Conservation (phyloP, 2,888 invertebrate genomes). For the Synergus japonicus region DNA sequence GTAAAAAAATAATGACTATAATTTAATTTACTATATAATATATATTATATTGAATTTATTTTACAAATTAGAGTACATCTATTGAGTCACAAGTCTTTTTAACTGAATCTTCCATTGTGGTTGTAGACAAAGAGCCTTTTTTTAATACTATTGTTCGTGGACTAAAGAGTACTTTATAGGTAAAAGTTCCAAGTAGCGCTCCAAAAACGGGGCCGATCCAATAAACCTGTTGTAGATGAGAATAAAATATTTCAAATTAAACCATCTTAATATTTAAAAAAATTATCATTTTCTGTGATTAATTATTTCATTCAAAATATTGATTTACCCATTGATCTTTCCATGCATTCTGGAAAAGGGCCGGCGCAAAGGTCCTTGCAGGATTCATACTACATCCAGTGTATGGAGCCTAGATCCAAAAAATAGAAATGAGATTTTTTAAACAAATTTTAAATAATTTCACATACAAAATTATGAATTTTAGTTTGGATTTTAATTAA, state of each 20-base stretch:
- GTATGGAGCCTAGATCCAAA: constrained; percentile 81
- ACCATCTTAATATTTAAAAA: no score
- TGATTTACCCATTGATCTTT: constrained; percentile 82
- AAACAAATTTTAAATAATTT: not conserved
- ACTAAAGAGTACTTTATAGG: constrained; percentile 74
- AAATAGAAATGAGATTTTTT: not conserved
- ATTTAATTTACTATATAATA: not conserved
- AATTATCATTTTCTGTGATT: no score
- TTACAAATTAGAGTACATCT: not conserved
- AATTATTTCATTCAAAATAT: not conserved
- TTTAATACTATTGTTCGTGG: not conserved
- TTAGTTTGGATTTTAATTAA: constrained; percentile 48
- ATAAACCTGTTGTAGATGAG: constrained; percentile 78
- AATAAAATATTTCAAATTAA: not conserved
- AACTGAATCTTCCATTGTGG: not conserved
- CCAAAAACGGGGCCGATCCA: constrained; percentile 83
- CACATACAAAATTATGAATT: no score
- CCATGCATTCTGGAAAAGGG: constrained; percentile 84
- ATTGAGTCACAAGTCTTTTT: not conserved
- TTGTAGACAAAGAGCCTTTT: not conserved
- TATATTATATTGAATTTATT: not conserved
- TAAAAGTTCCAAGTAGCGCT: constrained; percentile 76
- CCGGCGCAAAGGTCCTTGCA: constrained; percentile 84
- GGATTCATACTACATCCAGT: constrained; percentile 88
- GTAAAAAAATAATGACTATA: not conserved